phyloP scores from a whole-genome alignment of 1,140 invertebrate genomes.

The Palaemon carinicauda region DNA sequence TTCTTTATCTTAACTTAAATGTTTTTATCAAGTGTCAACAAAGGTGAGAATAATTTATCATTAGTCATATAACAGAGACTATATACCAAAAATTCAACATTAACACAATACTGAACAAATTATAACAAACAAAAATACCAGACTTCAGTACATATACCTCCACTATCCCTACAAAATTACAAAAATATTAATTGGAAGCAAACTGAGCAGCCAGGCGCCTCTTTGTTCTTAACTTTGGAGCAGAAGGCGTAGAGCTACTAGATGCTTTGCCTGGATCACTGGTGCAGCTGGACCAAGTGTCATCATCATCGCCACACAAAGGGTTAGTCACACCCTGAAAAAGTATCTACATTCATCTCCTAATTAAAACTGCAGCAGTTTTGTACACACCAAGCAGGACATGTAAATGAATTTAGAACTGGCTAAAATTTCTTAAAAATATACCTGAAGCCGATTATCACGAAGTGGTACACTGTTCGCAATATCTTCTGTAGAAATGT shows the following conservation, averaged over 20 bases:
- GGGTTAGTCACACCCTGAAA: not conserved
- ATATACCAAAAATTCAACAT: too few species aligned
- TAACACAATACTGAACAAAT: too few species aligned
- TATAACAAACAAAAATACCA: not conserved
- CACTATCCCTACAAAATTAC: not conserved
- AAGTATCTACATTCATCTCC: not conserved
- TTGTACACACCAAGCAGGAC: not conserved
- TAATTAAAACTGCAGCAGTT: not conserved
- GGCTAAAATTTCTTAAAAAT: not conserved
- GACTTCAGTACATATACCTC: too few species aligned
- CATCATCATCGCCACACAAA: not conserved
- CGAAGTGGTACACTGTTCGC: not conserved
- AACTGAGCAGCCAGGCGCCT: conserved; percentile 34
- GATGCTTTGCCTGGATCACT: not conserved
- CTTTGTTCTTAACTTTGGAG: conserved; percentile 20
- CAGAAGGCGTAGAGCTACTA: not conserved
- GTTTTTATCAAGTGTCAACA: too few species aligned
- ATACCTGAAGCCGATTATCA: not conserved
- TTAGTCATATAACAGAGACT: too few species aligned
- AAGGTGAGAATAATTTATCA: too few species aligned
- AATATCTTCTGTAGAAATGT: conserved; percentile 14
- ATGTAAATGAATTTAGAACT: not conserved
- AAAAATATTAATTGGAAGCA: not conserved
- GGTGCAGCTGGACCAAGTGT: conserved; percentile 10
- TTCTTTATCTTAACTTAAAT: too few species aligned